These are phyloP conservation scores for Conchocele bisecta DNA, from an alignment of 2,888 invertebrate species.

Conservation along the genomic window DNA sequence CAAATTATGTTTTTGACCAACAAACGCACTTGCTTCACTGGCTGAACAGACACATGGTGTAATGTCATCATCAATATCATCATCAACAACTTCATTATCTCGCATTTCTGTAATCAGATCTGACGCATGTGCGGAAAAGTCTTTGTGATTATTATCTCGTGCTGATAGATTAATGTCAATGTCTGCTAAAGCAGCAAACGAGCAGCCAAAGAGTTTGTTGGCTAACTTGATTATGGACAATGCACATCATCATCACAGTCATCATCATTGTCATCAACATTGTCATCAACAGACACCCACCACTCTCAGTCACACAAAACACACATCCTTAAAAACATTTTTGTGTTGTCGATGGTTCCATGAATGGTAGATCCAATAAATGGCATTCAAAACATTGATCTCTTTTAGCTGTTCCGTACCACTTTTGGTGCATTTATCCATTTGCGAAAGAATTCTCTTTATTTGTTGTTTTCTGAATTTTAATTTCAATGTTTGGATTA, in stretches of 20 bases:
- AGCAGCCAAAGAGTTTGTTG: slow-evolving; percentile 23
- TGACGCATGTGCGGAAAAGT: slow-evolving; percentile 8
- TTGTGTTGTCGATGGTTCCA: slow-evolving; percentile 14
- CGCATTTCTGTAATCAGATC: not conserved
- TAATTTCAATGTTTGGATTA: slow-evolving; percentile 36
- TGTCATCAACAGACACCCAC: not conserved
- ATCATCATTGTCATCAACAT: slow-evolving; percentile 14
- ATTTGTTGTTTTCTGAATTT: slow-evolving; percentile 32
- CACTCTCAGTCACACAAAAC: no score
- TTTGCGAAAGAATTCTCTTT: slow-evolving; percentile 8
- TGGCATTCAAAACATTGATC: slow-evolving; percentile 33
- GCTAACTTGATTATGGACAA: slow-evolving; percentile 11
- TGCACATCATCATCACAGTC: no score
- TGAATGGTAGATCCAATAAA: slow-evolving; percentile 30
- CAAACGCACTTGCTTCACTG: no score
- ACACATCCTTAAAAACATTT: slow-evolving; percentile 14
- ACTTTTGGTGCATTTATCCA: no score
- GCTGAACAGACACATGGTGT: no score
- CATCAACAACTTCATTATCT: not conserved
- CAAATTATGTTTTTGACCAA: no score
- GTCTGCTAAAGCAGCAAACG: slow-evolving; percentile 5
- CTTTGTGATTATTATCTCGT: slow-evolving; percentile 9
- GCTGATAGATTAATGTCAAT: slow-evolving; percentile 11
- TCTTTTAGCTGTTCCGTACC: no score
- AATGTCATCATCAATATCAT: not conserved